These are phyloP conservation scores for Caenorhabditis sp. DNA, from an alignment of 2,888 invertebrate species.

Conservation along the genomic window DNA sequence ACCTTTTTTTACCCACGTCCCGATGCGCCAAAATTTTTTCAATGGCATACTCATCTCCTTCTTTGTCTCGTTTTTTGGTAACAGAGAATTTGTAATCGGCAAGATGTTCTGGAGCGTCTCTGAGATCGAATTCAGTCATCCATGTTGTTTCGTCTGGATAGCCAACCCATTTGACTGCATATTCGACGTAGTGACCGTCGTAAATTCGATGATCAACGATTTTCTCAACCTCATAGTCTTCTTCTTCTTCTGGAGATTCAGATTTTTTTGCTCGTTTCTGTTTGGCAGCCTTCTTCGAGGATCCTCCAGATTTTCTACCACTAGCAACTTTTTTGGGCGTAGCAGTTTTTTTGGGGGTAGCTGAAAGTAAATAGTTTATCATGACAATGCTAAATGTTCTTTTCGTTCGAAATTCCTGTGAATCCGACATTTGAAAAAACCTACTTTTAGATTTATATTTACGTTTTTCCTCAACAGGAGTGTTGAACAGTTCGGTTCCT, in stretches of 20 bases:
- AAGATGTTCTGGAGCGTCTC: constrained; percentile 4
- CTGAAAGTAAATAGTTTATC: not conserved
- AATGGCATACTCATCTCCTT: constrained; percentile 6
- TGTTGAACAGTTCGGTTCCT: not conserved
- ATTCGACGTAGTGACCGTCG: constrained; percentile 21
- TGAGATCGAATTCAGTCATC: constrained; percentile 18
- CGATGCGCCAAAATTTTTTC: constrained; percentile 27
- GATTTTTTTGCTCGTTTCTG: not conserved
- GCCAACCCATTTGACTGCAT: constrained; percentile 4
- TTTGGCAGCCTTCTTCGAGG: not conserved
- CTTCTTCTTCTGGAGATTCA: not conserved
- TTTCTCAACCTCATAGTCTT: constrained; percentile 4
- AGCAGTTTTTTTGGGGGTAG: not conserved
- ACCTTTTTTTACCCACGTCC: constrained; percentile 1
- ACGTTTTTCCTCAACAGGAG: not conserved
- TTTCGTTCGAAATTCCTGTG: no score
- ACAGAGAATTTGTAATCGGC: constrained; percentile 13
- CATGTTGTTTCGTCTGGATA: not conserved
- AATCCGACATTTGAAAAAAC: not conserved
- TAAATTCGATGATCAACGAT: constrained; percentile 15
- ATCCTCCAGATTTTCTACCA: not conserved
- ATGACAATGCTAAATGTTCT: not conserved
- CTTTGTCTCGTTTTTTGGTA: constrained; percentile 14
- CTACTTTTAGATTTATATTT: not conserved
- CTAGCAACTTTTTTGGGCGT: not conserved